Conservation (phyloP, 2,113 vertebrate species). For the Meles meles region DNA sequence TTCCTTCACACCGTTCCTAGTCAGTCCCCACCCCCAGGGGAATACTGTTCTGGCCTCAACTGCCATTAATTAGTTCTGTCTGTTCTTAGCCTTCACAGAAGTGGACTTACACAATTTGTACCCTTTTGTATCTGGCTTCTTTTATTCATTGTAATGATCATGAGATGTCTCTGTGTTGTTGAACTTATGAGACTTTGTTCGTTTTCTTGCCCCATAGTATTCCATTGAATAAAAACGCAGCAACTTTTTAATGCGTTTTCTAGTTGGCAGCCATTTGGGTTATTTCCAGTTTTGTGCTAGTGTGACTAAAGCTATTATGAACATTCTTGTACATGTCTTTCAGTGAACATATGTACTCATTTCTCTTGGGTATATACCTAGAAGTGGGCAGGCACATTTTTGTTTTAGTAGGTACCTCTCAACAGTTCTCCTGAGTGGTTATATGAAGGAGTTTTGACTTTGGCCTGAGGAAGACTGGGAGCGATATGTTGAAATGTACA, state of each 20-base stretch:
- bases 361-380: not conserved
- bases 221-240: not conserved
- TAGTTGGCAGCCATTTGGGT: not conserved
- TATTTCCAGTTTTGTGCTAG: not conserved
- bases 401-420: not conserved
- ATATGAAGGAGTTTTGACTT: not conserved
- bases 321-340: not conserved
- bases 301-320: not conserved
- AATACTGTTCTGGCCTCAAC: not conserved
- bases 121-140: not conserved
- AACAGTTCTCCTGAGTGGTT: not conserved
- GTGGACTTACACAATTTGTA: not conserved
- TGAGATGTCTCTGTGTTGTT: not conserved
- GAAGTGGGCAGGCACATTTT: not conserved
- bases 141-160: not conserved
- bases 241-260: not conserved
- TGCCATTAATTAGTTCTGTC: not conserved
- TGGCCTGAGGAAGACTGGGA: not conserved
- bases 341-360: not conserved
- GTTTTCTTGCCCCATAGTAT: not conserved
- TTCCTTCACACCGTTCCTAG: not conserved
- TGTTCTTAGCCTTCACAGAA: not conserved
- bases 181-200: not conserved
- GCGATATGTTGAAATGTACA: not conserved
- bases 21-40: not conserved